phyloP scores from a whole-genome alignment of 2,797 vertebrate species.

The Paramormyrops hopkinsi region DNA sequence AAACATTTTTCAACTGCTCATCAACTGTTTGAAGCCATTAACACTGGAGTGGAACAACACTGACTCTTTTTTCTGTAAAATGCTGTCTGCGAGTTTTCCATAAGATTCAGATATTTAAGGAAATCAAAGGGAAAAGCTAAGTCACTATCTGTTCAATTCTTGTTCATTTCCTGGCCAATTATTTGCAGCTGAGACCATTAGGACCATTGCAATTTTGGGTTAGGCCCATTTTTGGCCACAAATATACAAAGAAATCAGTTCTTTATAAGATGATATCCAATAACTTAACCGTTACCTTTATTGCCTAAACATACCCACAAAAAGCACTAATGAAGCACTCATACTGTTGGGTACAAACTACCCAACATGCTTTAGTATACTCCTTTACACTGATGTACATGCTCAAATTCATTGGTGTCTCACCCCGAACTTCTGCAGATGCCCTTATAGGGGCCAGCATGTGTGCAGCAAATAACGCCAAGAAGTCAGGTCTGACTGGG shows the following conservation, averaged over 20 bases:
- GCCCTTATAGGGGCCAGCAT: too few species aligned
- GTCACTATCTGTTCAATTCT: not conserved
- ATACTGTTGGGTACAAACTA: not conserved
- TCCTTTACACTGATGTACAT: not conserved
- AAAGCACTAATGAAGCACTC: not conserved
- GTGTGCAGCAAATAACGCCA: not conserved
- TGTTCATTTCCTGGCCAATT: not conserved
- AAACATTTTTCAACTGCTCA: not conserved
- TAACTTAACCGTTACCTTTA: not conserved
- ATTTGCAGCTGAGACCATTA: not conserved
- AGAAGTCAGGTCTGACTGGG: not conserved
- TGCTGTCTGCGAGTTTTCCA: not conserved
- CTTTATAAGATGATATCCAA: not conserved
- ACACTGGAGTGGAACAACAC: not conserved
- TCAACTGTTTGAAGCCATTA: not conserved
- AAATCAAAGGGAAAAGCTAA: not conserved
- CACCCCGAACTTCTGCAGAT: not conserved
- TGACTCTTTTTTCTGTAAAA: not conserved
- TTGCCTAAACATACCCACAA: not conserved
- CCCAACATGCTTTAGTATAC: not conserved
- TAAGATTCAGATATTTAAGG: not conserved
- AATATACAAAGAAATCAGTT: not conserved
- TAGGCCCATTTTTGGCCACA: not conserved
- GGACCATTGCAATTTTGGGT: not conserved
- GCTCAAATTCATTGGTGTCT: not conserved